These are phyloP conservation scores for Calyptomena viridis DNA, from an alignment of 2,113 vertebrate genomes.

Conservation along the genomic window DNA sequence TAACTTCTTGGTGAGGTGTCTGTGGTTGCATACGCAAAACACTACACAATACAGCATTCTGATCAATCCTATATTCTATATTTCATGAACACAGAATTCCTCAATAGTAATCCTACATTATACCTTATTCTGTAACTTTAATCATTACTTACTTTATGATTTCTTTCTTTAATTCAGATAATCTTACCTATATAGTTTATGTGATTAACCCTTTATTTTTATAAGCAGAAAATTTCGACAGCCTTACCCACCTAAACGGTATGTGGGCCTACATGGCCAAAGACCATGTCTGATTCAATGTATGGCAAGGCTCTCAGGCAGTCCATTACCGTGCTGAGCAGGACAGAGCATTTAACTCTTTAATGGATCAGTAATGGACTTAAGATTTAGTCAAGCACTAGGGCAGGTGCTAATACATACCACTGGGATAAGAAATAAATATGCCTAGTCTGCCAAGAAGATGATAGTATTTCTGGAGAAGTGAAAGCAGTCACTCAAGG, in stretches of 20 bases:
- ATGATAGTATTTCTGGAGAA: background rate
- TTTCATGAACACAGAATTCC: too few relatives aligned
- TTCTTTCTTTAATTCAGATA: too few relatives aligned
- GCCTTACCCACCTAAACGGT: background rate
- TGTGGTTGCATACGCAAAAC: too few relatives aligned
- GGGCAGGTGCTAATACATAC: background rate
- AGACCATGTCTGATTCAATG: background rate
- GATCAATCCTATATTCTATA: too few relatives aligned
- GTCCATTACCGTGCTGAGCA: rapidly evolving
- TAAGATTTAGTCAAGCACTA: background rate
- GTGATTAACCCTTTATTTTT: too few relatives aligned
- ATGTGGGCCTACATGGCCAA: background rate
- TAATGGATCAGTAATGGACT: background rate
- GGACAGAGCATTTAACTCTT: background rate
- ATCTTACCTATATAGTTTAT: too few relatives aligned
- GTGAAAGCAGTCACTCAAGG: rapidly evolving
- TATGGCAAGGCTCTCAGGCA: background rate
- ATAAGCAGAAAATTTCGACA: too few relatives aligned
- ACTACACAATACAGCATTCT: too few relatives aligned
- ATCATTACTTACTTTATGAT: too few relatives aligned
- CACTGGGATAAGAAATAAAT: background rate
- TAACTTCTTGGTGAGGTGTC: too few relatives aligned
- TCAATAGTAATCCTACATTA: too few relatives aligned
- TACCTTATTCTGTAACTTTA: too few relatives aligned
- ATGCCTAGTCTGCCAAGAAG: background rate